Base-by-base conservation (phyloP, 1,140 invertebrate species). In the Aleiodes sp. region DNA sequence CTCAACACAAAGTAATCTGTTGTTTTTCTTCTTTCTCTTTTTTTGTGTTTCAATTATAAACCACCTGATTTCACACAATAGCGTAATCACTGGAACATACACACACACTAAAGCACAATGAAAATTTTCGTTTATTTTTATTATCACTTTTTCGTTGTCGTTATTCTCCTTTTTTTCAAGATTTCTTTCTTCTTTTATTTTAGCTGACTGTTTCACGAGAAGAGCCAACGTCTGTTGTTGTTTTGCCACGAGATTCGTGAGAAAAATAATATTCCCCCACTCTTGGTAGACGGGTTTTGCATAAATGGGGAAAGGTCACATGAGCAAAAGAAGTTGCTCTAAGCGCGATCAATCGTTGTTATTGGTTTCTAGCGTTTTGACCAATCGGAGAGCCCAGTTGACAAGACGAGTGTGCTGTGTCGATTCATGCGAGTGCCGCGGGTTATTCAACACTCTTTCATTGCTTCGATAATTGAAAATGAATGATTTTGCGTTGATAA, bases 231-330 rank as follows among this genome's bases (percentile, higher is more conserved):
- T 65, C 57, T 65, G 68, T 78, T 80, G 79, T 82, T 82, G 78
- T 79, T 78, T 79, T 77, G 76, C 72, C 71, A 73, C 72, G 76
- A 78, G 77, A 79, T 76, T 35, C 66, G 60, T 66, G 73, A 71
- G 74, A 75, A 71, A 76, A 77, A 75, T 76, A 80, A 75, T 73
- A 71, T 64, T 28, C 37, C 52, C 37, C 68, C 14, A 9, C 31
- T 6, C 31, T 35, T 52, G 46, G 46, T 21, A 16, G 26, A n/a
- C n/a, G n/a, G 39, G 39, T 43, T 52, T 52, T 52, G 46, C 46
- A 24, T 24, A 21, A 52, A 52, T 52, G 46, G 46, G 46, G 46
- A 52, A 52, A 52, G 46, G 46, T 52, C 46, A 52, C 21, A 24
- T 52, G 46, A 52, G 46, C 46, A 16, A 21, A 21, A 52, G 46